A percentile compares a stretch with the other conserved stretches of the same genome.
Conservation (phyloP, 2,888 invertebrate species). For the Sepioteuthis lessoniana region DNA sequence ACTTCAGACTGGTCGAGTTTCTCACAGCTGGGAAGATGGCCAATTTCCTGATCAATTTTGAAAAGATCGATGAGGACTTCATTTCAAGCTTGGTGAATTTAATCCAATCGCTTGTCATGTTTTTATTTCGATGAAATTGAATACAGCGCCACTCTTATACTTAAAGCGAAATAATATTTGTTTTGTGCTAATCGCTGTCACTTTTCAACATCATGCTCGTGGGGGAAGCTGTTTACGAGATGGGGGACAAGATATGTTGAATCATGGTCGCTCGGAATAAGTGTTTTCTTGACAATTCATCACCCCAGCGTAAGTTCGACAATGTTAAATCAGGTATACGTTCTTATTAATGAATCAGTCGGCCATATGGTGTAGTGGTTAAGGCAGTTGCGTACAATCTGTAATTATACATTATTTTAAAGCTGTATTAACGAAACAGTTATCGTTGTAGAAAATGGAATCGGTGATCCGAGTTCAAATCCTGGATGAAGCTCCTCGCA, state of each 20-base stretch:
- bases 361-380: too few species aligned
- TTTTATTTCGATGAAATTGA: conserved; percentile 21
- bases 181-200: not conserved
- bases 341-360: too few species aligned
- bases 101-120: not conserved
- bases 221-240: not conserved
- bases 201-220: not conserved
- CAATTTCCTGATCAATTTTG: not conserved
- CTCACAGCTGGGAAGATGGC: not conserved
- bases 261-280: too few species aligned
- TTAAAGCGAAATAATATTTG: conserved; percentile 6
- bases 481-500: too few species aligned
- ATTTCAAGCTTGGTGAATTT: conserved; percentile 23
- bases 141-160: conserved; percentile 1
- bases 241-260: not conserved
- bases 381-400: too few species aligned
- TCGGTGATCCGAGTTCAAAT: too few species aligned
- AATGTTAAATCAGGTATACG: too few species aligned
- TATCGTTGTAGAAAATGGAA: too few species aligned
- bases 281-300: too few species aligned
- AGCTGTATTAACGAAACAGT: too few species aligned
- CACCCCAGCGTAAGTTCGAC: too few species aligned
- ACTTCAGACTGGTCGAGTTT: not conserved
- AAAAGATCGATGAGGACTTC: not conserved
- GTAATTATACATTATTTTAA: too few species aligned